Evolutionary conservation across 2,113 vertebrate genomes (phyloP).

Genomic region (Neofelis nebulosa): DNA sequence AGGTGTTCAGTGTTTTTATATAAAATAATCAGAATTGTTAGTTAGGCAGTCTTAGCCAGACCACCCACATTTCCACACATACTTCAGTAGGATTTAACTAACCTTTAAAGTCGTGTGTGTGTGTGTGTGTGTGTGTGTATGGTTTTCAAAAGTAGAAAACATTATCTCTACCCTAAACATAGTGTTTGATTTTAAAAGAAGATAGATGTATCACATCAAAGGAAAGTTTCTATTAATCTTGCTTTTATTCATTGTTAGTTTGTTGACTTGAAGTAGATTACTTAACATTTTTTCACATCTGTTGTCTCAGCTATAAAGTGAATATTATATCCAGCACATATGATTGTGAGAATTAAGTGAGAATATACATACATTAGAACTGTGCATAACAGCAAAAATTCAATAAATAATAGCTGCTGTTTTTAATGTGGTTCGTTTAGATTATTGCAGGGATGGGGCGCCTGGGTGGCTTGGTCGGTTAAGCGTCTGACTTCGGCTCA

Average conservation of each 20-base stretch:
- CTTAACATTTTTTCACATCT: background rate
- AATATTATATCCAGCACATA: background rate
- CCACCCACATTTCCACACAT: background rate
- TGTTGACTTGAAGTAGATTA: background rate
- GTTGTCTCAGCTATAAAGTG: background rate
- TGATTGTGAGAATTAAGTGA: slow-evolving; percentile 27
- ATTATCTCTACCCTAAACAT: background rate
- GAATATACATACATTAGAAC: background rate
- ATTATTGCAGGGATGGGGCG: background rate
- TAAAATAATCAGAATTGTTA: background rate
- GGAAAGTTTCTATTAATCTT: background rate
- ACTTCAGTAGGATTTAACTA: background rate
- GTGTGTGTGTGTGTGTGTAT: too few relatives aligned
- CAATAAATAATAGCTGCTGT: background rate
- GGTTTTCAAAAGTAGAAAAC: background rate
- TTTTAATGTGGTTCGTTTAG: slow-evolving; percentile 25
- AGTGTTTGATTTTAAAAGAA: slow-evolving; percentile 40
- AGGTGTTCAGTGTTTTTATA: background rate
- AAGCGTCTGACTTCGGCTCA: too few relatives aligned
- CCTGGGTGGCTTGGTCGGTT: too few relatives aligned
- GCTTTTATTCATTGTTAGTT: background rate
- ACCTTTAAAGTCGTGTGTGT: background rate
- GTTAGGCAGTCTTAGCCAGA: background rate
- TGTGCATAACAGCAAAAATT: background rate
- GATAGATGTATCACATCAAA: background rate